Evolutionary conservation across 2,797 vertebrate genomes (phyloP).

Genomic region (Gorsachius magnificus): DNA sequence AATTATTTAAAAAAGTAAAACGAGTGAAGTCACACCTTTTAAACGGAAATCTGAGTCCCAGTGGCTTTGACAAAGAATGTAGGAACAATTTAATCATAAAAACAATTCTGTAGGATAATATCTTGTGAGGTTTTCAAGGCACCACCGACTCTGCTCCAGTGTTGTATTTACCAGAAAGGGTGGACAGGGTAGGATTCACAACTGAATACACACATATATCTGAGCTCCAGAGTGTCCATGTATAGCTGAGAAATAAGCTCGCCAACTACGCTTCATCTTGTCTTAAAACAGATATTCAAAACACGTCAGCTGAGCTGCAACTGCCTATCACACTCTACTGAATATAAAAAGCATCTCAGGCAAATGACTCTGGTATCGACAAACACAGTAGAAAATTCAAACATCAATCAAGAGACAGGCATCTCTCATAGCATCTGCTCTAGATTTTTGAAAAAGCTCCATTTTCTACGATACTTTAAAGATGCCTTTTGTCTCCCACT

Average conservation of each 20-base stretch:
- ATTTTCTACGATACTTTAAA: neutral
- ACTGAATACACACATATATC: neutral
- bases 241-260: neutral
- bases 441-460: neutral
- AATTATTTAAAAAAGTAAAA: neutral
- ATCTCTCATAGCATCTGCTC: neutral
- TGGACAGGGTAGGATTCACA: neutral
- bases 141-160: neutral
- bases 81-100: neutral
- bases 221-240: neutral
- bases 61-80: neutral
- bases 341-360: neutral
- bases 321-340: neutral
- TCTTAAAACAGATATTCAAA: slow-evolving; percentile 49
- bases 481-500: neutral
- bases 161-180: neutral
- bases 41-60: neutral
- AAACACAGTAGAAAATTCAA: neutral
- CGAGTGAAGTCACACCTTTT: neutral
- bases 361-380: neutral
- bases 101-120: neutral
- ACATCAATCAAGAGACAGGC: neutral
- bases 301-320: slow-evolving; percentile 21
- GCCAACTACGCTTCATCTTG: neutral
- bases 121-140: neutral